Evolutionary conservation across 2,888 invertebrate species (phyloP).

Genomic region (Sisyra terminalis): DNA sequence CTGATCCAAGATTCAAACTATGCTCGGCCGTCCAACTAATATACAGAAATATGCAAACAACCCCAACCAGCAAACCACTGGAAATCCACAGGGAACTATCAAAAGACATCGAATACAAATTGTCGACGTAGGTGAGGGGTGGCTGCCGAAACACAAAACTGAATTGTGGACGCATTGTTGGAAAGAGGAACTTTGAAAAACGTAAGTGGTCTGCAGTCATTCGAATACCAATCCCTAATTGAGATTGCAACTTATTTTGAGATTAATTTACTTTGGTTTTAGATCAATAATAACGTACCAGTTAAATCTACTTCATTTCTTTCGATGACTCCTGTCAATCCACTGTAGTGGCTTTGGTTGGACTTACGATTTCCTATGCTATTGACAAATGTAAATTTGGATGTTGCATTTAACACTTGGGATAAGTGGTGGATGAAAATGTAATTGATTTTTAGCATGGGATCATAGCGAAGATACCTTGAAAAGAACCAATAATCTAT

Average conservation of each 20-base stretch:
- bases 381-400: slow-evolving; percentile 27
- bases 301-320: slow-evolving; percentile 35
- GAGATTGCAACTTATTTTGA: background rate
- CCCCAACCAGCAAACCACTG: slow-evolving; percentile 25
- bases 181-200: slow-evolving; percentile 37
- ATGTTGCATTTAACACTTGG: slow-evolving; percentile 31
- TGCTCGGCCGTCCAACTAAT: slow-evolving; percentile 12
- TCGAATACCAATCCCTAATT: slow-evolving; percentile 36
- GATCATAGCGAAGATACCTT: slow-evolving; percentile 20
- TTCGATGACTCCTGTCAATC: slow-evolving; percentile 35
- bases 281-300: slow-evolving; percentile 20
- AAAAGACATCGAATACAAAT: slow-evolving; percentile 44
- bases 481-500: too few relatives aligned
- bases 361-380: slow-evolving; percentile 33
- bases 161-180: slow-evolving; percentile 39
- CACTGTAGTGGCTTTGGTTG: slow-evolving; percentile 33
- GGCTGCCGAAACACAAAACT: slow-evolving; percentile 47
- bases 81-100: slow-evolving; percentile 38
- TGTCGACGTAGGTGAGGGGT: slow-evolving; percentile 44
- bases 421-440: slow-evolving; percentile 32
- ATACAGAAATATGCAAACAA: slow-evolving; percentile 23
- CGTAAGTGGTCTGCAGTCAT: slow-evolving; percentile 34
- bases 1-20: background rate
- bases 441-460: slow-evolving; percentile 37
- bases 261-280: too few relatives aligned